Base-by-base conservation (phyloP, 2,888 invertebrate genomes). In the Hoplodrina ambigua region DNA sequence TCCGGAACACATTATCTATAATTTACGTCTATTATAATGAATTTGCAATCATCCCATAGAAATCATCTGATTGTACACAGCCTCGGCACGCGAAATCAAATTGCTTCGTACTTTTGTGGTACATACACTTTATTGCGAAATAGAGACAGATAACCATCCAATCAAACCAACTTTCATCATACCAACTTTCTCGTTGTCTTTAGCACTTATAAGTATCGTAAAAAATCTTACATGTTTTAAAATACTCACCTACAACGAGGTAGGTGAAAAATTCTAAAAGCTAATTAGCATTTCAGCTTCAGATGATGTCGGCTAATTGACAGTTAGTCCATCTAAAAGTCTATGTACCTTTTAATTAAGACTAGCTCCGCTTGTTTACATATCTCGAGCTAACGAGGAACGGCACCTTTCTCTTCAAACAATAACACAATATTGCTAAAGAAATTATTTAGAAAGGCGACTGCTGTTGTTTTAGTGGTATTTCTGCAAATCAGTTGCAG, bases 331-430 rank as follows among this genome's bases (percentile, higher is more conserved):
- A 81, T 74, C 85, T 81, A 74, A 84, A 76, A 69, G 59, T 68
- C 64, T 86, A 72, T 85, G 78, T 85, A 82, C 79, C 80, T 86
- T 85, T 83, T 85, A 86, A 91, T 89, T 87, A 88, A 81, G 77
- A 76, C 79, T 83, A 83, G 85, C 84, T 83, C 67, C 73, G 81
- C 82, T 79, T 85, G 73, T 88, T 86, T 83, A 88, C 76, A 73
- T 75, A 85, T 77, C 80, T 78, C 78, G 83, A 72, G 71, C 80
- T 87, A 82, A 86, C 82, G 78, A 72, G 78, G 68, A 78, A 74
- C 64, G 85, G 80, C 83, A 80, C 88, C 94, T 94, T 94, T 94
- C 94, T 93, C 93, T 89, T 89, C 81, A 90, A 90, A 91, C 88
- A 91, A 89, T 87, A 78, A 75, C 66, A 69, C 75, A 83, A 81